Percentiles rank a stretch among this genome's conserved stretches.
Conservation (phyloP, 2,113 vertebrate genomes). For the Gnathonemus longibarbis region DNA sequence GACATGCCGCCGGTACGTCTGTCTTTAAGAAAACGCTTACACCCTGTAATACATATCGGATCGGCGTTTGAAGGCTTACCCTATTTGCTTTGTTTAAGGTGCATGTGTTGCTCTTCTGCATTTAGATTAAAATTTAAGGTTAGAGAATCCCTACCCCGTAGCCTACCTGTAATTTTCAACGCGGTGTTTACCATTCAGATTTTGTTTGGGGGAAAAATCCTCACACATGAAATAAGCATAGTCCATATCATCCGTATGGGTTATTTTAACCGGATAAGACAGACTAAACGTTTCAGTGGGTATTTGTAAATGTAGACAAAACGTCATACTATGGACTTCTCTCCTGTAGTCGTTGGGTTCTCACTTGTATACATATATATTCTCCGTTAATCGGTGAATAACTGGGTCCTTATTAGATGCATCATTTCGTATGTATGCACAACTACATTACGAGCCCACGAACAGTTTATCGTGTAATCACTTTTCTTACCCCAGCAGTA, state of each 20-base stretch:
- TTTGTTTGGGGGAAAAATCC: neutral
- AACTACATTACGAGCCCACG: neutral
- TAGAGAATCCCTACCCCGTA: neutral
- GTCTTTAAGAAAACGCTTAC: neutral
- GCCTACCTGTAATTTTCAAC: neutral
- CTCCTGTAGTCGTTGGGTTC: neutral
- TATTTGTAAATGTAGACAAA: neutral
- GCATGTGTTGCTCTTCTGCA: neutral
- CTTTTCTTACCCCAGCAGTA: neutral
- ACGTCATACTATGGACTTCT: neutral
- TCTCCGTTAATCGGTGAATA: neutral
- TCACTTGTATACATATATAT: neutral
- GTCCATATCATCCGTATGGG: neutral
- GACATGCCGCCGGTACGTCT: neutral
- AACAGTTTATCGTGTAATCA: neutral
- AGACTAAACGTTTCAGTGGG: neutral
- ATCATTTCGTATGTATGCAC: neutral
- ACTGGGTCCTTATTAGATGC: neutral
- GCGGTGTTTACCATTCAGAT: neutral
- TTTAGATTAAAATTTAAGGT: neutral
- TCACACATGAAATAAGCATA: neutral
- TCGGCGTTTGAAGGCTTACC: neutral
- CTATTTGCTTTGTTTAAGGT: neutral
- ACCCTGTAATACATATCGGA: neutral
- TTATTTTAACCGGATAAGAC: neutral